These are phyloP conservation scores for Pelusios castaneus DNA, from an alignment of 2,113 vertebrate species.

Conservation along the genomic window DNA sequence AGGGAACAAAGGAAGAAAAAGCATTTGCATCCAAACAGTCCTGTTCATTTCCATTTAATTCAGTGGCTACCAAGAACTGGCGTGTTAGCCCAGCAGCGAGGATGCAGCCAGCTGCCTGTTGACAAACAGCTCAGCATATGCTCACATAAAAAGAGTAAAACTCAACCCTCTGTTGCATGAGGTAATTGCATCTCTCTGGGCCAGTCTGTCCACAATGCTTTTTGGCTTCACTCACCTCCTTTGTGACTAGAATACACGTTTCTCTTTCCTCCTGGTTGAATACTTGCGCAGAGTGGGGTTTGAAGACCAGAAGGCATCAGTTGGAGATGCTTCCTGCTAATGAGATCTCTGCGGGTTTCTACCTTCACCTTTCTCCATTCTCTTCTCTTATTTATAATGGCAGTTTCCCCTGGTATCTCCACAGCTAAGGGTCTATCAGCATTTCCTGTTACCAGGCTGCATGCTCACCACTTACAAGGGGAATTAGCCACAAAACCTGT, in stretches of 20 bases:
- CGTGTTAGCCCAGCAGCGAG: accelerated
- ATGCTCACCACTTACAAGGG: background rate
- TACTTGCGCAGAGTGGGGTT: constrained; percentile 34
- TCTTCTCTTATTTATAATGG: background rate
- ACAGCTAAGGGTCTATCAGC: background rate
- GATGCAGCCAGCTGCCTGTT: background rate
- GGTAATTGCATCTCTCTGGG: background rate
- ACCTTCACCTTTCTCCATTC: constrained; percentile 1
- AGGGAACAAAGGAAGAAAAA: background rate
- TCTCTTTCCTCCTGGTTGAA: background rate
- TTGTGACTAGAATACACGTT: accelerated
- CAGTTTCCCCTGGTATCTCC: constrained; percentile 18
- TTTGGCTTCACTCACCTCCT: background rate
- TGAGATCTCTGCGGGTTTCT: constrained; percentile 81
- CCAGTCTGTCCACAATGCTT: accelerated
- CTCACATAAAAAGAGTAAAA: background rate
- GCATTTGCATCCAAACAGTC: background rate
- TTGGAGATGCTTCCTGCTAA: constrained; percentile 75
- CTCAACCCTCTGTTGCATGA: accelerated
- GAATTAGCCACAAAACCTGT: background rate
- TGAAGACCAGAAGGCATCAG: constrained; percentile 55
- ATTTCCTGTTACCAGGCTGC: background rate
- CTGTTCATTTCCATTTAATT: background rate
- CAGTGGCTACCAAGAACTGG: accelerated
- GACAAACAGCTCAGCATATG: background rate